Evolutionary conservation across 2,113 vertebrate species (phyloP), one percentile per base, ranked within the genome.

Genomic region (Sapayoa aenigma): DNA sequence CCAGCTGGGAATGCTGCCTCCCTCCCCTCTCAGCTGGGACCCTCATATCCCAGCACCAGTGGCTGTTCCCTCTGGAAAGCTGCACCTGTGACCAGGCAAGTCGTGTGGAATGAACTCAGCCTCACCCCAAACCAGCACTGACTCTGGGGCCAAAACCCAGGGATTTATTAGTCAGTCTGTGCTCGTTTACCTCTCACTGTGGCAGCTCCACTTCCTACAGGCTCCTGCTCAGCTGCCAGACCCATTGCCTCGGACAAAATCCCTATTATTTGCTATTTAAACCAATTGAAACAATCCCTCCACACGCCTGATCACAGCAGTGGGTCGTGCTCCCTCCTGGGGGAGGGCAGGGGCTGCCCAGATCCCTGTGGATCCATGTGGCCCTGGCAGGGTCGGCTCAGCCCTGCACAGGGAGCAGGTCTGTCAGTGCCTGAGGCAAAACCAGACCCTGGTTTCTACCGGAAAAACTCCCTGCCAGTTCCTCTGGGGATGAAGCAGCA

Each of bases 51-150:
- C 33, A 4, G 37, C 56, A 35, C 11, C 69, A 20, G 77, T 56
- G 0, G 24, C 28, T 19, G 63, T 5, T 16, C 44, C 44, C 44
- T 71, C 90, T 22, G 69, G 23, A 22, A 58, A 56, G 62, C 49
- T 49, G 35, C 46, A 5, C 12, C 5, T 20, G 24, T 15, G 22
- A 59, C 41, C 53, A 14, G 69, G 49, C 41, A 74, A 37, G 41
- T 20, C 25, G 8, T 9, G 13, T 14, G 2, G 33, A 12, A 4
- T 1, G 10, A 4, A 6, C 4, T 4, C 25, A 5, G 35, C 30
- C 74, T 63, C 12, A 1, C 33, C 49, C 17, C 60, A 56, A 55
- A 68, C 1, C 1, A 50, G 18, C 27, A 3, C 41, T 17, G 14
- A 22, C 35, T 75, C 41, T 20, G 37, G 44, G 44, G 44, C 67